Base-by-base conservation (phyloP, 1,140 invertebrate genomes). In the Hylaeus anthracinus region DNA sequence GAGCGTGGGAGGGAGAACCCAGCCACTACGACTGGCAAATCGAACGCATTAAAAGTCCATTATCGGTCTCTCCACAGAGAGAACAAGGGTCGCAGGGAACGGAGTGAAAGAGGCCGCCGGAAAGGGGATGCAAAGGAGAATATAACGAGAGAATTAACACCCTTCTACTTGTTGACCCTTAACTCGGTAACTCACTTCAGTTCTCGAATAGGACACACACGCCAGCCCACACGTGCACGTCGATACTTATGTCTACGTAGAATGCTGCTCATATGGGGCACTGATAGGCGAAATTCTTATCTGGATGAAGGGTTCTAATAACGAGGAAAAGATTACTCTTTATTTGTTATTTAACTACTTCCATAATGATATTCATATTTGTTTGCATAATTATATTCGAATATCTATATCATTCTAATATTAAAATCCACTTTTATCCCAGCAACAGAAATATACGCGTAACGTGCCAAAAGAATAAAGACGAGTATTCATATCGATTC, bases 31-130 rank as follows among this genome's bases (percentile, higher is more conserved):
- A 86, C 58, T 84, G 69, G 82, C 76, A 82, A 87, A 87, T 87
- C 86, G 85, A 87, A 87, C 86, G 82, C 85, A 87, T 87, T 87
- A 87, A 87, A 87, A 87, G 86, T 87, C 86, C 86, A 87, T 87
- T 87, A 87, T 87, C 85, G 82, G 78, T 79, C 26, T 71, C 61
- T 66, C 51, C 5, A 67, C 48, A 51, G 77, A 66, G 66, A 76
- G 84, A 81, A 63, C 63, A 69, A 71, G 60, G 53, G 14, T 37
- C 48, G 26, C 26, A 6, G 79, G 53, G 61, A 61, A 63, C 51
- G 71, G 60, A 61, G 55, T 73, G 70, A 65, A 56, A 76, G 61
- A 76, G 67, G 15, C 14, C 39, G 48, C 48, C 0, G 56, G 64
- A 48, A 79, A 55, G 72, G 56, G 60, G 64, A 77, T 45, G 48